Evolutionary conservation across 1,140 invertebrate species (phyloP), one percentile per base, ranked within the genome.

Genomic region (Sycophila sp.): DNA sequence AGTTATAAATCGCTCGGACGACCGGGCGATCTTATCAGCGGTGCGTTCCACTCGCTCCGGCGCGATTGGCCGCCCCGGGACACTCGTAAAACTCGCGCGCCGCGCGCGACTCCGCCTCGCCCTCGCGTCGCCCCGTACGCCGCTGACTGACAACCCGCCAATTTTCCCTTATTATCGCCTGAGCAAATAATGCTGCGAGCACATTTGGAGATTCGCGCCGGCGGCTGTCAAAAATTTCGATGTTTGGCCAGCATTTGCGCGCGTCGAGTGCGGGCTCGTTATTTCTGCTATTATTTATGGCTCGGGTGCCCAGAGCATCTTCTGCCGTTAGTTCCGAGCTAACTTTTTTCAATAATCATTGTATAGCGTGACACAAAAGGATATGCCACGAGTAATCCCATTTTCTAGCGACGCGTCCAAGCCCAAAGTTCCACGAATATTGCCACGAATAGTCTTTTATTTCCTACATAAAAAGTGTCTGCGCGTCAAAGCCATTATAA

Each of bases 31-130:
- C 56, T 69, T 69, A 69, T 69, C 67, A 49, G 26, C 40, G 36
- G n/a, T 40, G 55, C 24, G 40, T 68, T 58, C 59, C 51, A 40
- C 51, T 56, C 51, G 63, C 42, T n/a, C n/a, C n/a, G n/a, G 59
- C 32, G 24, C 32, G 45, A 65, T 65, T 63, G 19, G 62, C 17
- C 45, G 53, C 68, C 59, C 59, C 36, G 45, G 59, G 68, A 55
- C 28, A 69, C 34, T 69, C 68, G 58, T 69, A 69, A 69, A 63
- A 62, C 28, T 62, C 59, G 68, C 68, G 22, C 42, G 42, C 65
- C 1, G 38, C 24, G 56, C 66, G 22, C 63, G 51, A 53, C 10
- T 24, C 13, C 34, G 34, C 24, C 56, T 38, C 7, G 8, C 19
- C 26, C 38, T 34, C 59, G 11, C 40, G 15, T 34, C 22, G 24